These are phyloP conservation scores for Halcyon senegalensis DNA, from an alignment of 2,113 vertebrate genomes.

Conservation along the genomic window DNA sequence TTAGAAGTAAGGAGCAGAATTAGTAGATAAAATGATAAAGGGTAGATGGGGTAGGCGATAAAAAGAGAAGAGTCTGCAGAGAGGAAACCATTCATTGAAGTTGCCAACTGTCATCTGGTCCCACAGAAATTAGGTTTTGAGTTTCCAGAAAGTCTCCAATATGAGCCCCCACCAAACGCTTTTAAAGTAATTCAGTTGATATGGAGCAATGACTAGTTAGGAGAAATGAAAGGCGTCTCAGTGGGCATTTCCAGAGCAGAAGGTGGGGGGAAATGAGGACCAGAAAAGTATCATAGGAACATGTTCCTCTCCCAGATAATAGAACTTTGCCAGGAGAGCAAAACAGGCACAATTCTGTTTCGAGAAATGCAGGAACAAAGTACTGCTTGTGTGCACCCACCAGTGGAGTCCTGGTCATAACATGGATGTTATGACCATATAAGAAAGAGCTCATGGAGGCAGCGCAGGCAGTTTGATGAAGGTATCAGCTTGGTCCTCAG, in stretches of 20 bases:
- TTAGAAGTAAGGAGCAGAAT: neutral
- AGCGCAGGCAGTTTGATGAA: neutral
- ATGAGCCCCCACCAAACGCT: neutral
- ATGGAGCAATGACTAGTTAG: neutral
- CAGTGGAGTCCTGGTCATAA: neutral
- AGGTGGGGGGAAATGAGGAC: neutral
- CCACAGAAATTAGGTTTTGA: neutral
- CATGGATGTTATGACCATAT: fast-evolving
- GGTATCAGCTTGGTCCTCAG: neutral
- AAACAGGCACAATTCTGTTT: neutral
- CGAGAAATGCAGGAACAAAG: neutral
- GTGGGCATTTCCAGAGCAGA: neutral
- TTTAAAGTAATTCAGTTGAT: neutral
- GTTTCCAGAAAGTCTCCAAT: neutral
- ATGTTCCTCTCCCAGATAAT: neutral
- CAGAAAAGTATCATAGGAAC: neutral
- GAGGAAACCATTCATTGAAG: neutral
- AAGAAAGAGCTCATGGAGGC: neutral
- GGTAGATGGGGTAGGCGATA: neutral
- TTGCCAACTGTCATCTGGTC: neutral
- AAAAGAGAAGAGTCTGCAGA: neutral
- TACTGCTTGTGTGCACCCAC: neutral
- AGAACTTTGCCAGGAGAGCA: neutral
- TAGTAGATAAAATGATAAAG: neutral
- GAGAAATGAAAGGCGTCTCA: neutral